Percentiles rank a stretch among this genome's conserved stretches.
These are phyloP conservation scores for Tokudaia muenninki DNA, from an alignment of 2,797 vertebrate genomes.

Conservation along the genomic window DNA sequence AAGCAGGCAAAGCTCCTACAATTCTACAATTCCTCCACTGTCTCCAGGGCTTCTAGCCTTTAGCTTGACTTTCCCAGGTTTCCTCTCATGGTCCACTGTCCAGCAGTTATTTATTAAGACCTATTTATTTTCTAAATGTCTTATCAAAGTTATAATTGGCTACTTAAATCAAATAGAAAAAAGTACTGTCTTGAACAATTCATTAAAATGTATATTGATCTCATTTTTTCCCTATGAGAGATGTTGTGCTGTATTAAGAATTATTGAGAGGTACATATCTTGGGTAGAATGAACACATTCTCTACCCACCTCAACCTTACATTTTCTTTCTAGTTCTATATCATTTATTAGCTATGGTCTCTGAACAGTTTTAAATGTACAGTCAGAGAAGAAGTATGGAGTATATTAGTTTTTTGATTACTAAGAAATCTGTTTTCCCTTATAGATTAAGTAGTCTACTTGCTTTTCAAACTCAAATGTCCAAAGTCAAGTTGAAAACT, in stretches of 20 bases:
- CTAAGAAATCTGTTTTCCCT: not conserved
- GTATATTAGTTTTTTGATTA: not conserved
- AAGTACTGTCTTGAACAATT: not conserved
- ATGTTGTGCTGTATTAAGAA: not conserved
- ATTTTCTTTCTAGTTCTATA: slow-evolving; percentile 4
- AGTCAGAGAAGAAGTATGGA: slow-evolving; percentile 2
- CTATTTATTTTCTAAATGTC: slow-evolving; percentile 11
- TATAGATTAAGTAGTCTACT: not conserved
- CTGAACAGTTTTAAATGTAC: not conserved
- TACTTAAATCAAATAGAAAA: not conserved
- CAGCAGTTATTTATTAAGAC: not conserved
- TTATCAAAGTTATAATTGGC: not conserved
- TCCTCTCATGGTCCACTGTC: not conserved
- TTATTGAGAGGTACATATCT: not conserved
- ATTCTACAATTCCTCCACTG: not conserved
- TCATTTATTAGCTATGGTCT: not conserved
- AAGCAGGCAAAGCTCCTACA: not conserved
- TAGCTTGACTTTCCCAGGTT: not conserved
- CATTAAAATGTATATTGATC: not conserved
- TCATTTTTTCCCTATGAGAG: not conserved
- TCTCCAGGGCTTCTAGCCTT: not conserved
- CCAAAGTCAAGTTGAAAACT: not conserved
- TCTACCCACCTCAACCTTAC: not conserved
- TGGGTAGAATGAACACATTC: not conserved
- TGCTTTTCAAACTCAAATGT: slow-evolving; percentile 39